phyloP scores from a whole-genome alignment of 2,797 vertebrate species.

The Thaleichthys pacificus region DNA sequence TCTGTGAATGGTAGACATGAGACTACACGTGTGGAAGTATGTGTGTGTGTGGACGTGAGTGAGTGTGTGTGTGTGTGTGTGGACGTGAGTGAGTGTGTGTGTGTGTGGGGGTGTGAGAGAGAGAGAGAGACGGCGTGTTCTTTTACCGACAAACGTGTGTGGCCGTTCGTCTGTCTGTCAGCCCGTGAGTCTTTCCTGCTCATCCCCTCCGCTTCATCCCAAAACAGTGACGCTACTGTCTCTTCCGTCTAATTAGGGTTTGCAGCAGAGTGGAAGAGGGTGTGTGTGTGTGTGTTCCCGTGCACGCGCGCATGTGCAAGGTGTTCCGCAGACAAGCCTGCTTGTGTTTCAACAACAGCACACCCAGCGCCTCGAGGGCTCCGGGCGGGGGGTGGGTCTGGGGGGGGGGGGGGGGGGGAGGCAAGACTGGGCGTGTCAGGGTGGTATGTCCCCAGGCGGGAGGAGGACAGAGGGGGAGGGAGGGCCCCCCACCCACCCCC shows the following conservation, averaged over 20 bases:
- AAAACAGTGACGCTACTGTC: slow-evolving; percentile 63
- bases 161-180: slow-evolving; percentile 33
- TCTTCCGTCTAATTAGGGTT: slow-evolving; percentile 47
- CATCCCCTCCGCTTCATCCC: slow-evolving; percentile 39
- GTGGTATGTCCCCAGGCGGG: slow-evolving; percentile 64
- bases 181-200: slow-evolving; percentile 43
- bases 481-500: slow-evolving; percentile 16
- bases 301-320: neutral
- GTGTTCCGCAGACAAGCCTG: slow-evolving; percentile 57
- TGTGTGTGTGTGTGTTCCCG: neutral
- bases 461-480: slow-evolving; percentile 29
- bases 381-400: slow-evolving; percentile 30
- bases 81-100: neutral
- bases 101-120: neutral
- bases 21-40: neutral
- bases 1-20: neutral
- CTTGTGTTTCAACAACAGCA: slow-evolving; percentile 61
- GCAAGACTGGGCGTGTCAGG: slow-evolving; percentile 69
- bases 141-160: slow-evolving; percentile 7
- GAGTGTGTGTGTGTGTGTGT: neutral
- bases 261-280: slow-evolving; percentile 22
- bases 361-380: slow-evolving; percentile 61
- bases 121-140: slow-evolving; percentile 10
- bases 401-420: slow-evolving; percentile 51
- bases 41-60: slow-evolving; percentile 13